phyloP scores from a whole-genome alignment of 2,797 vertebrate genomes.

The Dicrostonyx torquatus region DNA sequence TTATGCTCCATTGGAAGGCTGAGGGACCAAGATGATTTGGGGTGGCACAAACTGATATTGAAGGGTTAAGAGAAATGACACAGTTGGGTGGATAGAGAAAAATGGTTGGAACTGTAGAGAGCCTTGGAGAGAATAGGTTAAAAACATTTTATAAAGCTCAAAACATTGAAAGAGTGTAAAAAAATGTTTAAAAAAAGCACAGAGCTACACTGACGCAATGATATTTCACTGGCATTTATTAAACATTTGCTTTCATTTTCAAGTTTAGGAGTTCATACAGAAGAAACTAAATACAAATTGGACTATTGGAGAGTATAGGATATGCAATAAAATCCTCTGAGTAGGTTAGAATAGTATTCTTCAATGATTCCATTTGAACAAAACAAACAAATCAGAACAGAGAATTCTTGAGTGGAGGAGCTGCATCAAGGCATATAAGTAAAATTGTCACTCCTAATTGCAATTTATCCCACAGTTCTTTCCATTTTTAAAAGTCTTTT shows the following conservation, averaged over 20 bases:
- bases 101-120: background rate
- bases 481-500: background rate
- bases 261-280: background rate
- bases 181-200: background rate
- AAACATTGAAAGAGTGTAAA: background rate
- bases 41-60: background rate
- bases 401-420: background rate
- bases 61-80: background rate
- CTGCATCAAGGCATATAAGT: background rate
- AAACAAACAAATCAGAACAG: background rate
- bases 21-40: background rate
- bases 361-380: background rate
- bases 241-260: background rate
- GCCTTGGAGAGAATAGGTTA: background rate
- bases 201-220: conserved; percentile 10
- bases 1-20: background rate
- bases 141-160: background rate
- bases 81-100: background rate
- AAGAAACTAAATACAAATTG: conserved; percentile 23
- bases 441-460: background rate
- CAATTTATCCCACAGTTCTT: background rate
- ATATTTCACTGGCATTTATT: background rate
- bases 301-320: background rate
- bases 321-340: background rate
- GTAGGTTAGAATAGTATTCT: background rate